These are phyloP conservation scores for Drosophila seguyi DNA, from an alignment of 1,140 invertebrate genomes.

Conservation along the genomic window DNA sequence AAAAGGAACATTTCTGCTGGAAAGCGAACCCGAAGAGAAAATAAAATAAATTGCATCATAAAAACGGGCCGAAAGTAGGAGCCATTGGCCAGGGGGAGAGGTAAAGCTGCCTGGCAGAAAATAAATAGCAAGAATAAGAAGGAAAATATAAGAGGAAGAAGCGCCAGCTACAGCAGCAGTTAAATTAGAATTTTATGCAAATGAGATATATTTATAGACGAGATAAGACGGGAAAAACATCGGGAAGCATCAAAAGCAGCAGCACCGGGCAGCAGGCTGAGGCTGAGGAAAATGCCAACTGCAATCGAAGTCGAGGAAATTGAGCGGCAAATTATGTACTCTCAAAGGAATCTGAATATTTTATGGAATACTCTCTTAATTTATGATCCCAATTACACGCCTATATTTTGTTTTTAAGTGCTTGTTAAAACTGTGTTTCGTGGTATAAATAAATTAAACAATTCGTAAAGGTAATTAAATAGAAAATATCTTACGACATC, in stretches of 20 bases:
- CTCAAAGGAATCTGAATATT: background rate
- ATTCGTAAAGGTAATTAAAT: background rate
- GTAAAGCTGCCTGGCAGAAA: constrained; percentile 35
- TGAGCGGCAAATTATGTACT: constrained; percentile 34
- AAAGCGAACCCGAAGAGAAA: constrained; percentile 67
- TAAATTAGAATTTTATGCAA: constrained; percentile 84
- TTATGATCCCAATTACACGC: background rate
- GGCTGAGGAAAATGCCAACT: constrained; percentile 21
- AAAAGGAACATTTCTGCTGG: constrained; percentile 67
- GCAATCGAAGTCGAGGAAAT: constrained; percentile 32
- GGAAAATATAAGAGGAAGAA: constrained; percentile 34
- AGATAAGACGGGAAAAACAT: constrained; percentile 52
- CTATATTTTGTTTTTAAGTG: background rate
- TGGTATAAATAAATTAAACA: background rate
- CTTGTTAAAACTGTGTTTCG: background rate
- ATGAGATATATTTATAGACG: constrained; percentile 71
- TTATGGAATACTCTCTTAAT: background rate
- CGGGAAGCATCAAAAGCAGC: constrained; percentile 14
- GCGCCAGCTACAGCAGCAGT: constrained; percentile 44
- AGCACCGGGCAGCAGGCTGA: background rate
- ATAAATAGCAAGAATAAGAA: constrained; percentile 47
- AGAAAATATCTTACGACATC: background rate
- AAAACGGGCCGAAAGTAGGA: constrained; percentile 45
- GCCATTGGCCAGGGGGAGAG: constrained; percentile 11
- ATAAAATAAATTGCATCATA: constrained; percentile 84